Evolutionary conservation across 2,113 vertebrate genomes (phyloP), one percentile per base, ranked within the genome.

Genomic region (Cygnus atratus): DNA sequence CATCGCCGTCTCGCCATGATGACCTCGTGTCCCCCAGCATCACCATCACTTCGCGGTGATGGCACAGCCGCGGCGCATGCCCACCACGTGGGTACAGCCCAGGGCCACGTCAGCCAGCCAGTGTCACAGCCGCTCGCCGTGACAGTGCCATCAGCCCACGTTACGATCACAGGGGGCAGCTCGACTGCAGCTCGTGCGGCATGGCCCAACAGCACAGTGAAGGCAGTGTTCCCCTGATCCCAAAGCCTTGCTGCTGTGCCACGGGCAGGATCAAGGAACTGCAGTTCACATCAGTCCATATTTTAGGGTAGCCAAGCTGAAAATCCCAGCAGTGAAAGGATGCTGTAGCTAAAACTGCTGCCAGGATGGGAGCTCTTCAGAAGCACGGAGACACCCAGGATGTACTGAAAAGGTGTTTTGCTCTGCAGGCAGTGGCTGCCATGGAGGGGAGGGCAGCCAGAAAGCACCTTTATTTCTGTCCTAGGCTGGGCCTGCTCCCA

Each of bases 1-100:
- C 58, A 29, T 73, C 0, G 1, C 20, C 0, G 0, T 72, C 70
- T 72, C n/a, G 0, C 57, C 0, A 0, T 0, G 0, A 63, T 50
- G 87, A 25, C 81, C 65, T 59, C 1, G 0, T 0, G 2, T 93
- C 84, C 82, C 6, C 2, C 1, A 0, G 71, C 78, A 79, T 93
- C 92, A 35, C 10, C 35, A 71, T 93, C 78, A 68, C 0, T 20
- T 12, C 2, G 61, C 50, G n/a, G 77, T 59, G 90, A 28, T 77
- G 33, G 58, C 35, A 15, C 41, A n/a, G 73, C 22, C 68, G 37
- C 10, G 1, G 33, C 2, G 0, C 63, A 58, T 77, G 50, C 76
- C 80, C 84, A 9, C 4, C 12, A 77, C 77, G 21, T 2, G 3
- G 71, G 24, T 35, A 43, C 87, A 76, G 22, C 92, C 90, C 92